Conservation (phyloP, 1,140 invertebrate genomes). For the Tetramorium simillimum region DNA sequence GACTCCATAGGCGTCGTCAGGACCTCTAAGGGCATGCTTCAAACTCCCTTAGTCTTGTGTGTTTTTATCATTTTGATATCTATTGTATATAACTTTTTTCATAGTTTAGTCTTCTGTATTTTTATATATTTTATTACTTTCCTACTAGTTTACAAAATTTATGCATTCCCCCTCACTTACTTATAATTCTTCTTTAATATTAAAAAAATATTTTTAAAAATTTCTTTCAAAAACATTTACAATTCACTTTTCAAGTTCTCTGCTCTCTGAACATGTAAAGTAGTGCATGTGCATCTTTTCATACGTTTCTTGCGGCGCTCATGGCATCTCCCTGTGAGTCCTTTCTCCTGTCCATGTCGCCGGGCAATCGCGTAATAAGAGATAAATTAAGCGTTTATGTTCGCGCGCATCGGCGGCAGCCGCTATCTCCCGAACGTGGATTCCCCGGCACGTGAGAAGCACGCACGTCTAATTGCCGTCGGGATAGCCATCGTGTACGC, state of each 20-base stretch:
- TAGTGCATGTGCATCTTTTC: neutral
- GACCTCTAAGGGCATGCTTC: neutral
- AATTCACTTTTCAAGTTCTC: neutral
- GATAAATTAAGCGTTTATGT: slow-evolving; percentile 48
- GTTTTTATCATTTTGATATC: neutral
- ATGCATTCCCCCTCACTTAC: neutral
- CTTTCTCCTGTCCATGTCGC: slow-evolving; percentile 23
- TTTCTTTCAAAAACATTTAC: neutral
- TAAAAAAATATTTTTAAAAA: neutral
- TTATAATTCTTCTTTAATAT: too few species aligned
- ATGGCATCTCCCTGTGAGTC: neutral
- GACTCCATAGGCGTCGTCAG: neutral
- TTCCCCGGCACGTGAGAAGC: slow-evolving; percentile 25
- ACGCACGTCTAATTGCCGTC: slow-evolving; percentile 13
- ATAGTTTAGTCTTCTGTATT: neutral
- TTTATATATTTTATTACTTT: neutral
- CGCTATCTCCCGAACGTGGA: slow-evolving; percentile 27
- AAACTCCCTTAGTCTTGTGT: neutral
- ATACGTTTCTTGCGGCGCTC: neutral
- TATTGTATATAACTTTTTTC: neutral
- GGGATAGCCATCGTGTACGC: neutral
- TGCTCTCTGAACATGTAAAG: neutral
- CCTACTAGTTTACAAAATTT: neutral
- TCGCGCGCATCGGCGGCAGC: neutral
- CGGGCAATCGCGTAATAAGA: slow-evolving; percentile 47